phyloP scores from a whole-genome alignment of 2,797 vertebrate genomes.

The Sebastes goodei region DNA sequence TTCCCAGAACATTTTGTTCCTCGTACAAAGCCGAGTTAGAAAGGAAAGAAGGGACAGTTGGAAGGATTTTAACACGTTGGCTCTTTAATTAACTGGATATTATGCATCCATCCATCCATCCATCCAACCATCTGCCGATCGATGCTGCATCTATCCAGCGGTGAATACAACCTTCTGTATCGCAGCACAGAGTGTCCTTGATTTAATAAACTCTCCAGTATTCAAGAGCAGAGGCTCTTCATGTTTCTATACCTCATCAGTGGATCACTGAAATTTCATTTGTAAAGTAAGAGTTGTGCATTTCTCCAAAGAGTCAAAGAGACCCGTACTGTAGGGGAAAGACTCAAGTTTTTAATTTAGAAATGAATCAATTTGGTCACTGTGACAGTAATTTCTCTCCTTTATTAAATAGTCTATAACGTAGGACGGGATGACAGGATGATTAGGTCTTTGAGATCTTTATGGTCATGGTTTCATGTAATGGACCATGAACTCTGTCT shows the following conservation, averaged over 20 bases:
- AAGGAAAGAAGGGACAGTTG: not conserved
- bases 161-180: conserved; percentile 24
- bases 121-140: conserved; percentile 31
- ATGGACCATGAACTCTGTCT: not conserved
- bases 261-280: not conserved
- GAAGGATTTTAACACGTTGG: conserved; percentile 1
- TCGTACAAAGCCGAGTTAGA: not conserved
- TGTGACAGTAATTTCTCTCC: not conserved
- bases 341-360: not conserved
- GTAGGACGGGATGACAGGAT: not conserved
- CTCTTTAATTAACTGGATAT: conserved; percentile 46
- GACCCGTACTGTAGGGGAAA: not conserved
- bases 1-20: not conserved
- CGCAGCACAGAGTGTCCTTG: conserved; percentile 3
- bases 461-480: conserved; percentile 1
- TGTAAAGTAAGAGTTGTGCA: not conserved
- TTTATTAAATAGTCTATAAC: not conserved
- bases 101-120: conserved; percentile 13
- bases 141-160: not conserved
- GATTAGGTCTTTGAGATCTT: not conserved
- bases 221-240: not conserved
- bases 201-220: conserved; percentile 1
- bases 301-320: not conserved
- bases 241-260: not conserved
- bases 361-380: not conserved